Evolutionary conservation across 1,140 invertebrate species (phyloP), one percentile per base, ranked within the genome.

Genomic region (Scaptomyza montana): DNA sequence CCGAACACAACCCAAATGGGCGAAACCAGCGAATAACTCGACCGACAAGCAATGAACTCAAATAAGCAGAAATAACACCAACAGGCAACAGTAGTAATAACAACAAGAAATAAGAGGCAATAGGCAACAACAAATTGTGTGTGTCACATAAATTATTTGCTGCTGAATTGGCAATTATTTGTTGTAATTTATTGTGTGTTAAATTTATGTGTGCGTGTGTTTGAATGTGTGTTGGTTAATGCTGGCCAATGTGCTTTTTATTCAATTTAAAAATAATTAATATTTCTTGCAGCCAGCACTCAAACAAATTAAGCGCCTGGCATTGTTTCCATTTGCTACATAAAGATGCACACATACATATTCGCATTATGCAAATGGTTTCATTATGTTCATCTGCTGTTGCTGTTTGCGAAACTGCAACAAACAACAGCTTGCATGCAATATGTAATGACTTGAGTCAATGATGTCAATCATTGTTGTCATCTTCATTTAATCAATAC

Each of bases 401-500:
- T 55, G 33, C 21, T 53, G 16, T 25, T 25, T 25, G 21, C 3
- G 21, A 2, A 33, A n/a, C 53, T 45, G 54, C 64, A 72, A 54
- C 33, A 36, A 36, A 36, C 56, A 61, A 61, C 70, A 77, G 65
- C 70, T 77, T 74, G 75, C 75, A 63, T 65, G 61, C 75, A 74
- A 77, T 77, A 77, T 77, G 75, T 77, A 77, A 77, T 77, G 75
- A 77, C 75, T 77, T 77, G 74, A 74, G 71, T 77, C 75, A 77
- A 77, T 71, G 71, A 74, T 77, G 75, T 74, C 71, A 74, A 77
- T 77, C 71, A 77, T 74, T 77, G 74, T 74, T 77, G 74, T 77
- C 74, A 74, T 77, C 74, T 77, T 70, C 74, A 77, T 77, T 77
- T 74, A 77, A 77, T 77, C 74, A 77, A 77, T 33, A 64, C 60